Evolutionary conservation across 1,140 invertebrate species (phyloP).

Genomic region (Zaprionus vittiger): DNA sequence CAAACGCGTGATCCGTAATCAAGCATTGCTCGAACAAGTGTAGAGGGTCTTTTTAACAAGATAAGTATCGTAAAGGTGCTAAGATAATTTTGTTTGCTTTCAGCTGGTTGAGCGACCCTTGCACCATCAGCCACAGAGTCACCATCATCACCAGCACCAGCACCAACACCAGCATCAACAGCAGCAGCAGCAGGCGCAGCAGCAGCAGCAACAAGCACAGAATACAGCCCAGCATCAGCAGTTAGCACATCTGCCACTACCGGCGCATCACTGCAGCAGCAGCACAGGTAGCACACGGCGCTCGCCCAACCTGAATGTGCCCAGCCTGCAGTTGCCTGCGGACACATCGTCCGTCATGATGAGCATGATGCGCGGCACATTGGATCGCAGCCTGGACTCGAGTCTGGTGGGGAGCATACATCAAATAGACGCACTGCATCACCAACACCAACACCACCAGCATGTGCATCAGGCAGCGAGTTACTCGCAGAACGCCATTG

Average conservation of each 20-base stretch:
- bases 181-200: background rate
- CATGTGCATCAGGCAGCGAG: slow-evolving; percentile 84
- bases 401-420: slow-evolving; percentile 58
- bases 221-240: slow-evolving; percentile 85
- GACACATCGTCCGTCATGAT: slow-evolving; percentile 83
- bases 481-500: slow-evolving; percentile 85
- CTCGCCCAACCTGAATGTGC: slow-evolving; percentile 78
- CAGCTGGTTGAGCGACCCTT: slow-evolving; percentile 10
- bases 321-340: slow-evolving; percentile 59
- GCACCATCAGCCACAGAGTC: slow-evolving; percentile 8
- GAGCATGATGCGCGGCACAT: slow-evolving; percentile 72
- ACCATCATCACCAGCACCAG: slow-evolving; percentile 35
- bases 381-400: slow-evolving; percentile 63
- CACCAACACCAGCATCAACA: slow-evolving; percentile 22
- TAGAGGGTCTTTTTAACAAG: too few species aligned
- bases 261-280: slow-evolving; percentile 19
- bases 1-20: too few species aligned
- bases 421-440: slow-evolving; percentile 84
- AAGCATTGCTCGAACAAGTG: too few species aligned
- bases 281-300: slow-evolving; percentile 56
- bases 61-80: too few species aligned
- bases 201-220: background rate
- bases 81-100: background rate
- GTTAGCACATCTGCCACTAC: slow-evolving; percentile 80
- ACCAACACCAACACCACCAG: slow-evolving; percentile 86